Conservation (phyloP, 2,888 invertebrate genomes). For the Agrochola macilenta region DNA sequence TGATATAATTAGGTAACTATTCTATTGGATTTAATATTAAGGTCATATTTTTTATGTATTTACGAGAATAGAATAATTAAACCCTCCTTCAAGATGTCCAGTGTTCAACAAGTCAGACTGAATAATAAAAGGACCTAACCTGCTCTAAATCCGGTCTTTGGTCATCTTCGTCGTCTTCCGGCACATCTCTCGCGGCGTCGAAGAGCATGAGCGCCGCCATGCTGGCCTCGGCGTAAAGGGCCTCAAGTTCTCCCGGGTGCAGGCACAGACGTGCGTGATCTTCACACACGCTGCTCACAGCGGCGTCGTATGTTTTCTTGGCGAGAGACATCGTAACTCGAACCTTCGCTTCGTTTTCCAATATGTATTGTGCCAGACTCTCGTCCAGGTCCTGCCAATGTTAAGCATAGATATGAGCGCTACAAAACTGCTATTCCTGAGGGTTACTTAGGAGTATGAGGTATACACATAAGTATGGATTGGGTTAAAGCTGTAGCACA, state of each 20-base stretch:
- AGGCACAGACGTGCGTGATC: conserved; percentile 59
- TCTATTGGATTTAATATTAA: neutral
- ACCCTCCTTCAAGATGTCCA: neutral
- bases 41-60: neutral
- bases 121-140: conserved; percentile 28
- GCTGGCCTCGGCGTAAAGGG: conserved; percentile 35
- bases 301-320: conserved; percentile 63
- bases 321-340: conserved; percentile 54
- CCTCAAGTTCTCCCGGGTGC: conserved; percentile 44
- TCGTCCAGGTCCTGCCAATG: conserved; percentile 68
- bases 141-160: conserved; percentile 40
- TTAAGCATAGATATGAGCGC: neutral
- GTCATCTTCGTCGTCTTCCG: conserved; percentile 33
- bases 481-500: no score
- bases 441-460: no score
- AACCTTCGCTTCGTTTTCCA: conserved; percentile 69
- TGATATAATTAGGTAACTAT: neutral
- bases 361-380: conserved; percentile 56
- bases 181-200: conserved; percentile 26
- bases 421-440: neutral
- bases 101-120: neutral
- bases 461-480: no score
- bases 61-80: neutral
- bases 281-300: conserved; percentile 44
- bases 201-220: conserved; percentile 36